A percentile compares a stretch with the other conserved stretches of the same genome.
Conservation (phyloP, 2,888 invertebrate species). For the Xylota sylvarum region DNA sequence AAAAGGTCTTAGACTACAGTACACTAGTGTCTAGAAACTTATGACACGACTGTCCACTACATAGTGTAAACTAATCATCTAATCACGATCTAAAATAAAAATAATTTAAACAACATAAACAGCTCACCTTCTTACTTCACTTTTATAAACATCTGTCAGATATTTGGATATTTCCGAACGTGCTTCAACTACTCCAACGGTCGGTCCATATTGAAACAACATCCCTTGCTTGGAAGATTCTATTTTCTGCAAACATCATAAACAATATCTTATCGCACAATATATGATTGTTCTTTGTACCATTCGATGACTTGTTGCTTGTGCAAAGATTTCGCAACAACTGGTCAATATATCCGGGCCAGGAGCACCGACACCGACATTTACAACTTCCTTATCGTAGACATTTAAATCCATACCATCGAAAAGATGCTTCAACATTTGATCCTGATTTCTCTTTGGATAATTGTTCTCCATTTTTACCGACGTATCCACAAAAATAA, state of each 20-base stretch:
- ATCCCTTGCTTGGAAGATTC: constrained; percentile 81
- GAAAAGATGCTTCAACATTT: constrained; percentile 85
- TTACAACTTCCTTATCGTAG: constrained; percentile 84
- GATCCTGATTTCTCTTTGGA: constrained; percentile 76
- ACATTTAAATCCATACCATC: constrained; percentile 85
- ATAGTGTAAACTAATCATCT: too few species aligned
- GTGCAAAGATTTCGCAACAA: constrained; percentile 85
- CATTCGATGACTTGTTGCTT: constrained; percentile 85
- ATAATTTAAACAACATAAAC: too few species aligned
- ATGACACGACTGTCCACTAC: too few species aligned
- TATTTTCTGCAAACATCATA: constrained; percentile 77
- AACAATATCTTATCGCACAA: constrained; percentile 4
- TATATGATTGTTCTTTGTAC: constrained; percentile 79
- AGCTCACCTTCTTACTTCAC: constrained; percentile 84
- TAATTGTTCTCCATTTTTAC: constrained; percentile 29
- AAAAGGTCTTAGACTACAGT: too few species aligned
- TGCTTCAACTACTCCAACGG: constrained; percentile 85
- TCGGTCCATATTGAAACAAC: constrained; percentile 87
- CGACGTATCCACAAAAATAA: too few species aligned
- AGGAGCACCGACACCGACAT: constrained; percentile 86
- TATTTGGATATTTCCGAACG: constrained; percentile 85
- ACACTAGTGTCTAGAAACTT: too few species aligned
- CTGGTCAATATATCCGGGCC: constrained; percentile 86
- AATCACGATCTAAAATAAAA: too few species aligned
- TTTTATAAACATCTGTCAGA: constrained; percentile 84